Conservation (phyloP, 2,888 invertebrate genomes). For the Clitarchus hookeri region DNA sequence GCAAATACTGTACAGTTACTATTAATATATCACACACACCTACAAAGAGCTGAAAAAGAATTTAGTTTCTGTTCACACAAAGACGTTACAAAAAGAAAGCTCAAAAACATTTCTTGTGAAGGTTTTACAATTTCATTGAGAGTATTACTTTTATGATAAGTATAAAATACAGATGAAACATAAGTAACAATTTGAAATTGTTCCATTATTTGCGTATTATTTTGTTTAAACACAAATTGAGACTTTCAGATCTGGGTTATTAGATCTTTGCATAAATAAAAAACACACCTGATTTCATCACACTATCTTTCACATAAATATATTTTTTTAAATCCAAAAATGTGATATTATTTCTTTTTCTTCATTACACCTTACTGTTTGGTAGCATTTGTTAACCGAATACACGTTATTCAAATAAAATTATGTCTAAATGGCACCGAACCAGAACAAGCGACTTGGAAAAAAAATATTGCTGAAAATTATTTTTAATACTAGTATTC, state of each 20-base stretch:
- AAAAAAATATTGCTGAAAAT: too few relatives aligned
- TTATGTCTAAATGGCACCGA: neutral
- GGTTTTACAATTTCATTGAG: neutral
- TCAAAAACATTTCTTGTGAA: neutral
- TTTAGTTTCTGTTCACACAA: conserved; percentile 23
- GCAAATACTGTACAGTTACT: conserved; percentile 39
- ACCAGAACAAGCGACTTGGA: neutral
- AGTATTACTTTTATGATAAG: neutral
- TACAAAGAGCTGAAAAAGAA: conserved; percentile 18
- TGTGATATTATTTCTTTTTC: conserved; percentile 12
- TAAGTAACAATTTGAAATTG: neutral
- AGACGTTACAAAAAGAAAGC: conserved; percentile 19
- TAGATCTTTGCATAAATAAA: conserved; percentile 1
- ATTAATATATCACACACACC: conserved; percentile 33
- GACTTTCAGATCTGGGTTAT: neutral
- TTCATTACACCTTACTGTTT: neutral
- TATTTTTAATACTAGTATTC: too few relatives aligned
- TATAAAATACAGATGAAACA: neutral
- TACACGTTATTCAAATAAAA: neutral
- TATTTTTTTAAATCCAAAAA: neutral
- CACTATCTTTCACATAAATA: conserved; percentile 15
- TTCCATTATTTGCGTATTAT: neutral
- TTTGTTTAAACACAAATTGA: neutral
- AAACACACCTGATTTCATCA: neutral
- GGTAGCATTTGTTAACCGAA: neutral